Base-by-base conservation (phyloP, 1,140 invertebrate species). In the Heterodera carotae region DNA sequence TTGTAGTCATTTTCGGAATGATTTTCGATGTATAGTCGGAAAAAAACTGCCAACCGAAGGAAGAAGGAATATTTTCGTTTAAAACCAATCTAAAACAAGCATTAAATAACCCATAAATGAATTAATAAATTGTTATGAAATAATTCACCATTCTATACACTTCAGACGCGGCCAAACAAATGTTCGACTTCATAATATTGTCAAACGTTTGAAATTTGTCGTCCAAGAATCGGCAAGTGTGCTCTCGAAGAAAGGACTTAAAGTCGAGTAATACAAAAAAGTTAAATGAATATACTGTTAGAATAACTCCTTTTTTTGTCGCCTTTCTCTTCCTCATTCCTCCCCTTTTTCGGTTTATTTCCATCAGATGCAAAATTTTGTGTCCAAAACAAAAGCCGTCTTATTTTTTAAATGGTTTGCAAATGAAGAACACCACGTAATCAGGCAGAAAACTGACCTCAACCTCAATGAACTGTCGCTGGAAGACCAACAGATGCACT, bases 81-180 rank as follows among this genome's bases (percentile, higher is more conserved):
- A 71, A 86, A 86, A 31, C 82, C 83, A 39, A 85, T 88, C 86
- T 88, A 34, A 56, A 85, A 79, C n/a, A n/a, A n/a, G n/a, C n/a
- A n/a, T n/a, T n/a, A n/a, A n/a, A n/a, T n/a, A 59, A 22, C 29
- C 39, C 69, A 36, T 8, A 25, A 36, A 36, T 8, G 39, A 15
- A 79, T 29, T 77, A 18, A 6, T 68, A 43, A 18, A 33, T 15
- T 76, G 29, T 27, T 56, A 31, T 10, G 33, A 34, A 15, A 80
- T 8, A 80, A 78, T 60, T 33, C 22, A 85, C 84, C 70, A 79
- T 70, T 74, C 68, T 84, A 76, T 83, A 86, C 34, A 87, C 59
- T 31, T 80, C 56, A 15, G 84, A 83, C 27, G 75, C 76, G 48
- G 85, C 78, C 60, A 86, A 60, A 70, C 84, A 86, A 68, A 86